These are phyloP conservation scores for Cnemophilus loriae DNA, from an alignment of 2,113 vertebrate genomes.

Conservation along the genomic window DNA sequence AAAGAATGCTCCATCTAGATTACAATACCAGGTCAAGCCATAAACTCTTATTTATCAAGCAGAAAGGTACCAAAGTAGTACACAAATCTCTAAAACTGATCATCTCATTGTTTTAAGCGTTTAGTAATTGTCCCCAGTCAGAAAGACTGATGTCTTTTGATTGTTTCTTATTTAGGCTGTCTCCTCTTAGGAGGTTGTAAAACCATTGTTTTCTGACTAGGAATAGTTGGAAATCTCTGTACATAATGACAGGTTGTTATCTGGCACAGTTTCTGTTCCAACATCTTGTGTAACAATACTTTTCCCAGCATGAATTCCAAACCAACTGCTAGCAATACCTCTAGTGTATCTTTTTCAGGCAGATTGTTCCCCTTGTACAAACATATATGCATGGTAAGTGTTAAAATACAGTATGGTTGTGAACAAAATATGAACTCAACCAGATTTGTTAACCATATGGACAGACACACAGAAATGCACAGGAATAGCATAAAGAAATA, in stretches of 20 bases:
- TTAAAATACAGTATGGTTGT: background rate
- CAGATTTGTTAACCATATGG: constrained; percentile 1
- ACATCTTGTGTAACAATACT: background rate
- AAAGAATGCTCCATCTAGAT: background rate
- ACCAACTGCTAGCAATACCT: background rate
- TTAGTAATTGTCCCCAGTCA: background rate
- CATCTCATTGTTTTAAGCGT: background rate
- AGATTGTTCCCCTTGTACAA: background rate
- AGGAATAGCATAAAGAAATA: background rate
- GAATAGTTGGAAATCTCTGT: background rate
- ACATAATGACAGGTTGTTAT: background rate
- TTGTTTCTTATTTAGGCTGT: background rate
- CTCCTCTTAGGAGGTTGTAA: background rate
- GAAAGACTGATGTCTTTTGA: background rate
- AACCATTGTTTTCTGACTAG: background rate
- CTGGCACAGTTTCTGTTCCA: background rate
- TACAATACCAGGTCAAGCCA: background rate
- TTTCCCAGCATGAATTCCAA: background rate
- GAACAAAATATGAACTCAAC: background rate
- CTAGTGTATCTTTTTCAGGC: background rate
- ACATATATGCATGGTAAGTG: background rate
- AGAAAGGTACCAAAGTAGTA: background rate
- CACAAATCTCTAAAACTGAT: background rate
- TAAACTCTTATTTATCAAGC: background rate
- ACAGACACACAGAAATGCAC: background rate